Percentiles rank a stretch among this genome's conserved stretches.
phyloP scores from a whole-genome alignment of 2,888 invertebrate species.

The Chrysodeixis includens region DNA sequence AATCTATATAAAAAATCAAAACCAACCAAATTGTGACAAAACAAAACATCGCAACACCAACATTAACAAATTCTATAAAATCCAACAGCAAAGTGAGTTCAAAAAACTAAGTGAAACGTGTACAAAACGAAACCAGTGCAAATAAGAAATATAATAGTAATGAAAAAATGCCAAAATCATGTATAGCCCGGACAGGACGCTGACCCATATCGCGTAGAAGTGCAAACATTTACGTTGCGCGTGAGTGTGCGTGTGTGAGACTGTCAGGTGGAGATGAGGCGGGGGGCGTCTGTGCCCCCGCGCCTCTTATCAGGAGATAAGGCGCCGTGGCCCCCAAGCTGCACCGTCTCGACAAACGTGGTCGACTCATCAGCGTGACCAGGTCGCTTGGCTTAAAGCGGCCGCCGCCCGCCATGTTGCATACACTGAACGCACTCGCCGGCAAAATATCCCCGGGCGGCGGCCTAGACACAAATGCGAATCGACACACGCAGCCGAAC shows the following conservation, averaged over 20 bases:
- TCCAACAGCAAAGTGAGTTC: conserved; percentile 52
- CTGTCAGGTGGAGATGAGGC: conserved; percentile 88
- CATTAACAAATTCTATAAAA: conserved; percentile 38
- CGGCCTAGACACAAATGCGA: conserved; percentile 92
- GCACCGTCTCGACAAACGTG: conserved; percentile 78
- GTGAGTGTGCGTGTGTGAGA: conserved; percentile 73
- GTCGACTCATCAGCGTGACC: conserved; percentile 85
- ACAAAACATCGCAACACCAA: conserved; percentile 69
- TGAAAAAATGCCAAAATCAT: conserved; percentile 76
- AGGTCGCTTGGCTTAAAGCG: conserved; percentile 82
- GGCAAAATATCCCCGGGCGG: conserved; percentile 96
- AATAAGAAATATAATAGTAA: conserved; percentile 62
- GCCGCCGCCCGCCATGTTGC: conserved; percentile 94
- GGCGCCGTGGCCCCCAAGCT: conserved; percentile 81
- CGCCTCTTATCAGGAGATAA: conserved; percentile 88
- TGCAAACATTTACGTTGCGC: conserved; percentile 68
- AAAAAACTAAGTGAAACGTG: conserved; percentile 56
- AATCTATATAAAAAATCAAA: neutral
- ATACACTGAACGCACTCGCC: conserved; percentile 96
- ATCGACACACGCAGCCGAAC: conserved; percentile 89
- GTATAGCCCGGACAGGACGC: conserved; percentile 85
- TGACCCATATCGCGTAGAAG: conserved; percentile 74
- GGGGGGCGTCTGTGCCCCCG: conserved; percentile 86
- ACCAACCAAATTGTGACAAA: conserved; percentile 23
- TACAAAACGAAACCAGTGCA: conserved; percentile 59